Conservation (phyloP, 2,797 vertebrate species). For the Natrix natrix region DNA sequence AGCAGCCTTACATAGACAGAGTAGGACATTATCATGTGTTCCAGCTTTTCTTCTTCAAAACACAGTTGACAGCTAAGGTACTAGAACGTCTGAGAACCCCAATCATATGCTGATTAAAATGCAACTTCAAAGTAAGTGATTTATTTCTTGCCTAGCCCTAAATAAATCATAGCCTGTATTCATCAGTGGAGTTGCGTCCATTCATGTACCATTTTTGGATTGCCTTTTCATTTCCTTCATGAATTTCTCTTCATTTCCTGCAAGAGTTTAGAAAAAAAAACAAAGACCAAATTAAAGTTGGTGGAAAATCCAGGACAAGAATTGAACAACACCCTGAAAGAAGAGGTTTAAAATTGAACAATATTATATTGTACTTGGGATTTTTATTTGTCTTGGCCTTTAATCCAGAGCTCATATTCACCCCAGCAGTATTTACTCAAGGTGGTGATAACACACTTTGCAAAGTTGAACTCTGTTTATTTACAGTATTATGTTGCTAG, state of each 20-base stretch:
- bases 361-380: background rate
- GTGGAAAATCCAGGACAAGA: background rate
- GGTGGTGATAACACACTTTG: slow-evolving; percentile 39
- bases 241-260: slow-evolving; percentile 40
- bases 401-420: slow-evolving; percentile 3
- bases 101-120: background rate
- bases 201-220: background rate
- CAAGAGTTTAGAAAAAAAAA: background rate
- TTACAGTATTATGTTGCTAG: background rate
- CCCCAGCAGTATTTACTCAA: slow-evolving; percentile 52
- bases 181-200: background rate
- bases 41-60: background rate
- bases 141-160: background rate
- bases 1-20: background rate
- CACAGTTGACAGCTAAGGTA: background rate
- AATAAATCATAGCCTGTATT: background rate
- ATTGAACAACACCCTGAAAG: background rate
- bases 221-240: slow-evolving; percentile 19
- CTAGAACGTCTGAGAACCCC: background rate
- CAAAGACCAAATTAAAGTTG: background rate
- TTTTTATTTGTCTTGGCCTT: background rate
- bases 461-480: slow-evolving; percentile 7
- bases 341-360: background rate
- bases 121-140: background rate
- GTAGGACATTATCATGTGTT: background rate